phyloP scores from a whole-genome alignment of 2,888 invertebrate genomes.

The Philaethria dido region DNA sequence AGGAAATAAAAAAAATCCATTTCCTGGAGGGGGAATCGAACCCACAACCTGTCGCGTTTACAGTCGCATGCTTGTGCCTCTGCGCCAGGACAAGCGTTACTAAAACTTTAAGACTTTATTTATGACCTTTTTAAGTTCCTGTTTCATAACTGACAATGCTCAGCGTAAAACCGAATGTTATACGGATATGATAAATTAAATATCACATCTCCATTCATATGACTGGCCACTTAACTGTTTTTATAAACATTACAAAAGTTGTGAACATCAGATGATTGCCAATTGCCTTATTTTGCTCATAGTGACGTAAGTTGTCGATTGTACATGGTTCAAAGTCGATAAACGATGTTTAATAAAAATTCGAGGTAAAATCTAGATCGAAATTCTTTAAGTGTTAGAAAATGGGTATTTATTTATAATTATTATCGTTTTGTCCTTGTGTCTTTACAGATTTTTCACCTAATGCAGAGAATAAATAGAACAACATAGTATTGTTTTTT shows the following conservation, averaged over 20 bases:
- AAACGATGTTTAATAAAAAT: conserved; percentile 5
- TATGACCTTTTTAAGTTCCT: background rate
- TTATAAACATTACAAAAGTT: conserved; percentile 29
- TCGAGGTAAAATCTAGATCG: background rate
- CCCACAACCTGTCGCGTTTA: too few relatives aligned
- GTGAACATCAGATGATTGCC: conserved; percentile 26
- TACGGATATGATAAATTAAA: conserved; percentile 18
- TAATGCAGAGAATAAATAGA: too few relatives aligned
- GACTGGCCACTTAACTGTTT: conserved; percentile 18
- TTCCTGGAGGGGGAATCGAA: too few relatives aligned
- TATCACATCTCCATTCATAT: conserved; percentile 15
- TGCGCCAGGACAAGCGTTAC: too few relatives aligned
- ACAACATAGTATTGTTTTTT: too few relatives aligned
- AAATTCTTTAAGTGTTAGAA: background rate
- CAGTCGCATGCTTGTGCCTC: too few relatives aligned
- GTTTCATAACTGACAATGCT: background rate
- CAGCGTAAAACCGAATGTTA: background rate
- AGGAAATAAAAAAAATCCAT: too few relatives aligned
- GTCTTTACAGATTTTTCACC: background rate
- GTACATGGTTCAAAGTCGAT: background rate
- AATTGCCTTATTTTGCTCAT: conserved; percentile 17
- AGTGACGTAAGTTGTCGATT: conserved; percentile 17
- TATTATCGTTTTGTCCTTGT: conserved; percentile 7
- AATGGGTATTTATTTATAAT: background rate
- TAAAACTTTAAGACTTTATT: too few relatives aligned